Evolutionary conservation across 2,888 invertebrate species (phyloP).

Genomic region (Caenorhabditis becei): DNA sequence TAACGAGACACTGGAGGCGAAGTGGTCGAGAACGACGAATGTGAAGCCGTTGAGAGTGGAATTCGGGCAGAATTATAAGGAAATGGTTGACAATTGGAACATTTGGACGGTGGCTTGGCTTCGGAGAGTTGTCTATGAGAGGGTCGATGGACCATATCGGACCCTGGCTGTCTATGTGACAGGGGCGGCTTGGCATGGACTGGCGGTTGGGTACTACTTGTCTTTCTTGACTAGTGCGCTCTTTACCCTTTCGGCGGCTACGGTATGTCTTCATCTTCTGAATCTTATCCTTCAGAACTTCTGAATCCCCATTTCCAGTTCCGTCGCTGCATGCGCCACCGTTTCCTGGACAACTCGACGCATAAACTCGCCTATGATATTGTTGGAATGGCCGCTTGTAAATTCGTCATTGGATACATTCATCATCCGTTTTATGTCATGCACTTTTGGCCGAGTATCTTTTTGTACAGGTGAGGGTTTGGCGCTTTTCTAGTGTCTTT

Average conservation of each 20-base stretch:
- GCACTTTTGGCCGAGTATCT: slow-evolving; percentile 89
- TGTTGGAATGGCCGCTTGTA: slow-evolving; percentile 89
- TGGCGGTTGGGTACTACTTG: slow-evolving; percentile 60
- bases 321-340: slow-evolving; percentile 88
- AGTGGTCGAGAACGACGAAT: slow-evolving; percentile 95
- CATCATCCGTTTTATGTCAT: slow-evolving; percentile 93
- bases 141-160: slow-evolving; percentile 47
- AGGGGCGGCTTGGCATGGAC: slow-evolving; percentile 60
- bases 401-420: slow-evolving; percentile 89
- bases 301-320: slow-evolving; percentile 84
- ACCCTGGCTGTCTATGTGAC: slow-evolving; percentile 58
- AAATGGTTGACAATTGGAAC: slow-evolving; percentile 94
- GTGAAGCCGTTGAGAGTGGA: slow-evolving; percentile 92
- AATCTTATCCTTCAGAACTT: too few relatives aligned
- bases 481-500: too few relatives aligned
- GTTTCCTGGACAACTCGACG: slow-evolving; percentile 85
- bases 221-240: slow-evolving; percentile 56
- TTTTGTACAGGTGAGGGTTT: slow-evolving; percentile 89
- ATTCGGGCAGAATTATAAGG: slow-evolving; percentile 90
- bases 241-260: slow-evolving; percentile 58
- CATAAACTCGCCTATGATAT: slow-evolving; percentile 89
- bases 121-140: slow-evolving; percentile 91
- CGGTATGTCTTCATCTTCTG: slow-evolving; percentile 27
- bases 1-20: slow-evolving; percentile 85
- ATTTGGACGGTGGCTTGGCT: slow-evolving; percentile 95